Conservation (phyloP, 2,797 vertebrate genomes). For the Prionace glauca region DNA sequence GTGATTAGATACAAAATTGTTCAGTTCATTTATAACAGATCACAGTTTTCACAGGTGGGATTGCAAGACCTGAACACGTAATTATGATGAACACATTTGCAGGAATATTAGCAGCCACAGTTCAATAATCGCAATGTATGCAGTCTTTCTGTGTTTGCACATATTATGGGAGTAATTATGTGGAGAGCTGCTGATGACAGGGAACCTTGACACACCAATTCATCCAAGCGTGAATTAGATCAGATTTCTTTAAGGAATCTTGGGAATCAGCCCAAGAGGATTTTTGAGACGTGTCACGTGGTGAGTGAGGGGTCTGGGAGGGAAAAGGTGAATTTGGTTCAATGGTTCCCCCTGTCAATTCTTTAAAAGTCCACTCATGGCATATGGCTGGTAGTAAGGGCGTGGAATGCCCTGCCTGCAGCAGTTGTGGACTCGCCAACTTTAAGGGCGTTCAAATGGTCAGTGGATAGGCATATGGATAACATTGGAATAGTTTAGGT, state of each 20-base stretch:
- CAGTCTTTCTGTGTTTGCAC: not conserved
- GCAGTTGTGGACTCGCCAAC: too few relatives aligned
- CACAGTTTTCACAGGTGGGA: conserved; percentile 37
- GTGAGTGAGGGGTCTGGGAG: not conserved
- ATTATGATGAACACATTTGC: not conserved
- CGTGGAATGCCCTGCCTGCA: too few relatives aligned
- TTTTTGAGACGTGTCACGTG: not conserved
- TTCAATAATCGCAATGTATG: not conserved
- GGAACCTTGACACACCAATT: not conserved
- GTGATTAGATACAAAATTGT: conserved; percentile 36
- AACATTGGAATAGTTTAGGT: too few relatives aligned
- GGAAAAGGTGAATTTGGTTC: not conserved
- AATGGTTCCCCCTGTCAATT: not conserved
- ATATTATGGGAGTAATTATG: not conserved
- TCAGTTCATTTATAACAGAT: conserved; percentile 23
- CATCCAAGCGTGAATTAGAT: not conserved
- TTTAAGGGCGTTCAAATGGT: too few relatives aligned
- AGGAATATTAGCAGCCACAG: not conserved
- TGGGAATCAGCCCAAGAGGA: not conserved
- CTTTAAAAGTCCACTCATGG: too few relatives aligned
- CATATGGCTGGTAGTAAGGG: too few relatives aligned
- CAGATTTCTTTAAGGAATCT: not conserved
- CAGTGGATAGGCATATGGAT: too few relatives aligned
- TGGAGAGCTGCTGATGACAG: not conserved
- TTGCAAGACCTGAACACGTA: not conserved